Percentiles rank a stretch among this genome's conserved stretches.
Conservation (phyloP, 2,797 vertebrate genomes). For the Cryptoprocta ferox region DNA sequence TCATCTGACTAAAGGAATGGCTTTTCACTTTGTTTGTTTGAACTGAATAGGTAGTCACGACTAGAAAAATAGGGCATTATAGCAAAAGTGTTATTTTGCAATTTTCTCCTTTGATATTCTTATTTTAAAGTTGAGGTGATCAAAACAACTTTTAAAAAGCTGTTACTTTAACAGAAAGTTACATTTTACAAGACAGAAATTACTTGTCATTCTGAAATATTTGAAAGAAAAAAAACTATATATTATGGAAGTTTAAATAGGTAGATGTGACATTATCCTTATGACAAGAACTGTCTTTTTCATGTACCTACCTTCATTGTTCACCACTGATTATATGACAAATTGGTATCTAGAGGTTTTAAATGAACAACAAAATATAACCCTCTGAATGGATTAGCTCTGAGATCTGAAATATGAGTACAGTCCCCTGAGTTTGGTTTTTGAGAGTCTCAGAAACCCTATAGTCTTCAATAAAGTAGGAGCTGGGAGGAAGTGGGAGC, state of each 20-base stretch:
- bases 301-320: not conserved
- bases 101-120: not conserved
- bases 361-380: constrained; percentile 60
- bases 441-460: constrained; percentile 10
- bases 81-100: not conserved
- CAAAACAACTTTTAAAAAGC: constrained; percentile 58
- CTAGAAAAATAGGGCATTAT: not conserved
- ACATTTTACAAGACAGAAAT: constrained; percentile 64
- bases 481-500: not conserved
- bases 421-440: not conserved
- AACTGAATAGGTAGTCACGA: not conserved
- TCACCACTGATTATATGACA: constrained; percentile 49
- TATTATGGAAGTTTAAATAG: constrained; percentile 33
- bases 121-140: constrained; percentile 66
- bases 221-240: constrained; percentile 26
- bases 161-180: constrained; percentile 45
- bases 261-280: constrained; percentile 25
- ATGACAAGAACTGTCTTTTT: constrained; percentile 49
- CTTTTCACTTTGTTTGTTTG: constrained; percentile 32
- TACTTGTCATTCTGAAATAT: constrained; percentile 64
- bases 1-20: not conserved
- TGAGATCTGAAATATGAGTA: not conserved
- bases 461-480: not conserved
- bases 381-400: not conserved
- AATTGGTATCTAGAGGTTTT: constrained; percentile 18